Base-by-base conservation (phyloP, 2,888 invertebrate species). In the Andrena flavipes region DNA sequence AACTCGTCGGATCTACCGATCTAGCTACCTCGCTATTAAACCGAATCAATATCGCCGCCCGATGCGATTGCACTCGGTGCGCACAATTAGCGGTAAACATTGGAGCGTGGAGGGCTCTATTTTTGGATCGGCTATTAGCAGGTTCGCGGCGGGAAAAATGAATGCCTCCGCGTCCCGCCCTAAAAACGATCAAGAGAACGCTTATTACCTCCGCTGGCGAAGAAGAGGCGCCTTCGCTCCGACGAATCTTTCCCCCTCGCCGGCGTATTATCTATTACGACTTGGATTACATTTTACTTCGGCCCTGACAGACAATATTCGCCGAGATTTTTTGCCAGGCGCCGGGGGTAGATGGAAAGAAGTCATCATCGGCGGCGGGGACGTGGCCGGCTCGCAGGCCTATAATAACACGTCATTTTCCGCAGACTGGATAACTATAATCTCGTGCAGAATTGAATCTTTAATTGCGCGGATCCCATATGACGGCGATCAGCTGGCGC, bases 341-440 rank as follows among this genome's bases (percentile, higher is more conserved):
- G 23, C 49, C 42, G 20, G 59, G 56, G 30, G 3, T 4, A 4
- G 64, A 29, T 51, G 10, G 30, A 67, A 68, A 71, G 64, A 78
- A 80, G 51, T 80, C 70, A 33, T 79, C 80, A 56, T 8, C 42
- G 13, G 20, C 4, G 3, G 16, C 6, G 35, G 51, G 16, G 71
- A 10, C 3, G 23, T 26, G 16, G 69, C 64, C 13, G 63, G 30
- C 29, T 51, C 63, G 59, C 76, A 59, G 35, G n/a, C 67, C 71
- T 64, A 13, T 84, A 88, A 87, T 82, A 84, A 82, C 72, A 60
- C 51, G 63, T 84, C 48, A 77, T 88, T 86, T 75, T 48, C 68
- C 33, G 23, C 68, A 30, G 64, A 26, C 62, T 29, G 51, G 71
- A 78, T 75, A 83, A 77, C 87, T 76, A 80, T 82, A 81, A 82